phyloP scores from a whole-genome alignment of 2,888 invertebrate genomes.

The Tinea semifulvella region DNA sequence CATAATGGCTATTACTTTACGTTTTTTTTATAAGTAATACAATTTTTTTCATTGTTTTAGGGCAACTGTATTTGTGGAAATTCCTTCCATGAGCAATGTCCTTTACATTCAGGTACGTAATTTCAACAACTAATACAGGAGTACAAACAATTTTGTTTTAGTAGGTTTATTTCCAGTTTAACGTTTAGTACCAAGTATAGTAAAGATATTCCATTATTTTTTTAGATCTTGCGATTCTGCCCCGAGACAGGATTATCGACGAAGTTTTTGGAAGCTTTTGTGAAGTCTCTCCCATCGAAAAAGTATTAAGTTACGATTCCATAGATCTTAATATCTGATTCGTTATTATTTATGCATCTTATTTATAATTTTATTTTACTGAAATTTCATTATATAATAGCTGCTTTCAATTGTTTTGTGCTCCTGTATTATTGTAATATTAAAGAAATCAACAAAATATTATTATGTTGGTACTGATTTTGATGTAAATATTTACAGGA shows the following conservation, averaged over 20 bases:
- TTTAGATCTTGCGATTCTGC: conserved; percentile 39
- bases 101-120: conserved; percentile 7
- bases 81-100: neutral
- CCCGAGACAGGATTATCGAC: conserved; percentile 38
- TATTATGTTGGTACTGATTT: too few species aligned
- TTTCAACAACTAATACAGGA: neutral
- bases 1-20: neutral
- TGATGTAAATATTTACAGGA: neutral
- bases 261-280: conserved; percentile 43
- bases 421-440: conserved; percentile 1
- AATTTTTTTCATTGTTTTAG: neutral
- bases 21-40: too few species aligned
- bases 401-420: conserved; percentile 3
- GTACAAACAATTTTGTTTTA: conserved; percentile 13
- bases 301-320: conserved; percentile 28
- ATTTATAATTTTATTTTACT: neutral
- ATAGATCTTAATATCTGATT: neutral
- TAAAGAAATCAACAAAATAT: neutral
- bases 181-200: too few species aligned
- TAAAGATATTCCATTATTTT: conserved; percentile 25
- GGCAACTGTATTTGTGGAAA: neutral
- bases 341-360: neutral
- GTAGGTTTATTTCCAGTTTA: too few species aligned
- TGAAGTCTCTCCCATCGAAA: conserved; percentile 33
- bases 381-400: neutral